Base-by-base conservation (phyloP, 2,113 vertebrate genomes). In the Chaenocephalus aceratus region DNA sequence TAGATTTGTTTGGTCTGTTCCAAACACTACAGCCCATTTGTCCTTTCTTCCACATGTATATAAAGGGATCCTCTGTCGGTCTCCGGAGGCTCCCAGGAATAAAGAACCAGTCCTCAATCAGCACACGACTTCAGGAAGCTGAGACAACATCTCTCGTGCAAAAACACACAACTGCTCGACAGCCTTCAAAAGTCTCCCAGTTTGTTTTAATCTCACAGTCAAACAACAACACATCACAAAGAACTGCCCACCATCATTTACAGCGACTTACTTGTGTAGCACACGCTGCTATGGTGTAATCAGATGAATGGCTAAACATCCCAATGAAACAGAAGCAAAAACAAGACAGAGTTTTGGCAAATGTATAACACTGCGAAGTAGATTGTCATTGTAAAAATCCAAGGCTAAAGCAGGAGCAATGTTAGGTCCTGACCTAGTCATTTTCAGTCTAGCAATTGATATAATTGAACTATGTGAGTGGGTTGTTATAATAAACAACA, bases 91-190 rank as follows among this genome's bases (percentile, higher is more conserved):
- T 62, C 60, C 53, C 41, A 23, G 16, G 59, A 72, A 79, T 64
- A 75, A 80, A 78, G 79, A 49, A 54, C 44, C 46, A 69, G 66
- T 59, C 36, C 61, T 75, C 48, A 49, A 41, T 66, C 62, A 56
- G 64, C 59, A 62, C 48, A 26, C n/a, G 26, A 57, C 60, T 46
- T 5, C 1, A 15, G 74, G 57, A 46, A 67, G 53, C 30, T 21
- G 68, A 83, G 56, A 16, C 41, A 30, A 53, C 44, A 34, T 71
- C 26, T 54, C 12, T 82, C 79, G 65, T 51, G n/a, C 53, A 68
- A 44, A 44, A 13, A 64, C 56, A 49, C 44, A 56, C 36, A 49
- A 21, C 9, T 59, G 56, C 26, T 46, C 30, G 36, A 77, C 65
- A 57, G 59, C 56, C 23, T 48, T 46, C 30, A 41, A 44, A 6